phyloP scores from a whole-genome alignment of 1,140 invertebrate species.

The Drosophila eugracilis region DNA sequence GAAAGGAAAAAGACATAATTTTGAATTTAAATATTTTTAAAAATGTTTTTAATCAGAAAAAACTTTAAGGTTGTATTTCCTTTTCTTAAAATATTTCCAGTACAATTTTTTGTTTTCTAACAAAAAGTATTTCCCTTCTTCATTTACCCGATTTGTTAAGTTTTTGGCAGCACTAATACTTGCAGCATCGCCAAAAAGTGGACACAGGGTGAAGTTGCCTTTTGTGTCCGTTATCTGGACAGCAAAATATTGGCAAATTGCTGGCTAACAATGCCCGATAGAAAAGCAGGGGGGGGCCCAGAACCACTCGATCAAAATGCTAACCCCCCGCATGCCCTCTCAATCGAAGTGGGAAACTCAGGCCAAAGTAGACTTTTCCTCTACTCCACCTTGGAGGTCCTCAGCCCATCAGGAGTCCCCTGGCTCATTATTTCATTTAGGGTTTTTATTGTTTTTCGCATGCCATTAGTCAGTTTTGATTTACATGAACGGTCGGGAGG shows the following conservation, averaged over 20 bases:
- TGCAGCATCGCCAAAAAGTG: neutral
- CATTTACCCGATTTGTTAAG: neutral
- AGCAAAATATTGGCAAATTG: conserved; percentile 62
- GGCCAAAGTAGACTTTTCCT: neutral
- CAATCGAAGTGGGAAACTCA: neutral
- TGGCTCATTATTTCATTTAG: conserved; percentile 80
- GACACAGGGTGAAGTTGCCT: conserved; percentile 12
- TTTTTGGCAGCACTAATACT: conserved; percentile 1
- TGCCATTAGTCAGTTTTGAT: conserved; percentile 82
- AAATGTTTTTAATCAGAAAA: no score
- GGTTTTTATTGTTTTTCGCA: conserved; percentile 82
- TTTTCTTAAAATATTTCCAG: no score
- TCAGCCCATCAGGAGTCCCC: conserved; percentile 32
- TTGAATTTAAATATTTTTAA: no score
- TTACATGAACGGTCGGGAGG: conserved; percentile 50
- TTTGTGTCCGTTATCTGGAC: conserved; percentile 45
- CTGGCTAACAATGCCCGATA: conserved; percentile 39
- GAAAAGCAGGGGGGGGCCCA: conserved; percentile 9
- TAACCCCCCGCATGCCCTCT: neutral
- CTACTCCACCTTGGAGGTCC: neutral
- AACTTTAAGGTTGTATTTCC: no score
- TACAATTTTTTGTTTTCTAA: no score
- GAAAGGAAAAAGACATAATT: no score
- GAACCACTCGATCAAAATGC: conserved; percentile 16
- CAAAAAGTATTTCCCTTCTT: neutral